Percentiles rank a stretch among this genome's conserved stretches.
Evolutionary conservation across 1,140 invertebrate species (phyloP).

Genomic region (Drosophila kepulauana): DNA sequence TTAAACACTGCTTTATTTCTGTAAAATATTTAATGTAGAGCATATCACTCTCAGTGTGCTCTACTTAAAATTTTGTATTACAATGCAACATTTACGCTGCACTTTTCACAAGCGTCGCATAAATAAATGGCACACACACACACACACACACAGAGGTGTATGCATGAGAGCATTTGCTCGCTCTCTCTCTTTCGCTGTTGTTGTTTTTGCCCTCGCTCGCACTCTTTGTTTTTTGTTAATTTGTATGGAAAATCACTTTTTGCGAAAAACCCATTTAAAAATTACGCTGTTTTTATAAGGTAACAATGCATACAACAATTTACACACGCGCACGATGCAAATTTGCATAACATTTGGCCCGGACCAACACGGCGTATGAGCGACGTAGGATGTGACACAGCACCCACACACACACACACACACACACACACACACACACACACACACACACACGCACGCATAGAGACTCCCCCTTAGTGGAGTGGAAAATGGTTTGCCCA

Average conservation of each 20-base stretch:
- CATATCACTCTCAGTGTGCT: background rate
- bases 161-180: background rate
- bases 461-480: background rate
- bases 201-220: background rate
- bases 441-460: conserved; percentile 10
- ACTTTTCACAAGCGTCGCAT: conserved; percentile 50
- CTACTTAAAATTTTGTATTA: conserved; percentile 7
- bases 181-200: conserved; percentile 7
- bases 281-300: conserved; percentile 82
- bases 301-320: conserved; percentile 82
- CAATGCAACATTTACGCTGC: conserved; percentile 44
- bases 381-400: conserved; percentile 29
- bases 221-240: conserved; percentile 71
- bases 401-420: conserved; percentile 23
- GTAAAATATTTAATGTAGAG: background rate
- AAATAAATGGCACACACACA: conserved; percentile 55
- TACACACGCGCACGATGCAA: conserved; percentile 78
- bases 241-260: conserved; percentile 83
- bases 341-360: conserved; percentile 81
- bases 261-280: conserved; percentile 79
- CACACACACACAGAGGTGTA: conserved; percentile 19
- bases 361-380: conserved; percentile 22
- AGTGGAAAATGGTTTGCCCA: conserved; percentile 49
- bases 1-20: too few species aligned
- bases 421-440: conserved; percentile 15